These are phyloP conservation scores for Petromus typicus DNA, from an alignment of 2,113 vertebrate species.

Conservation along the genomic window DNA sequence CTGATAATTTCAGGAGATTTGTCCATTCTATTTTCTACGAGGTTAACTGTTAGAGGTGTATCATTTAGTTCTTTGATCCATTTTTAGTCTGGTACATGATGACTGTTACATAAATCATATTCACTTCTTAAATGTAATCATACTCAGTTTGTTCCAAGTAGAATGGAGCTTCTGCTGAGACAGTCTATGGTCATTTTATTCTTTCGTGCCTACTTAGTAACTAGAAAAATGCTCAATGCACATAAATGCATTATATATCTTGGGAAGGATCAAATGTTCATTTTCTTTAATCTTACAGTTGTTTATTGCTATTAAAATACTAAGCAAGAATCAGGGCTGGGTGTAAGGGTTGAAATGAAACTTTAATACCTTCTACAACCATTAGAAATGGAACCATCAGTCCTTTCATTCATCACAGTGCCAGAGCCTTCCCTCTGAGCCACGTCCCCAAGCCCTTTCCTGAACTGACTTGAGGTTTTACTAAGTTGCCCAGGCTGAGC, in stretches of 20 bases:
- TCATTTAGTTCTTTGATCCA: neutral
- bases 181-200: neutral
- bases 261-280: neutral
- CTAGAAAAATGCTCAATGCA: neutral
- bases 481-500: neutral
- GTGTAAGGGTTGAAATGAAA: neutral
- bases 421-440: neutral
- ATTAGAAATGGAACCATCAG: neutral
- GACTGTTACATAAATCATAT: neutral
- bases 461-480: neutral
- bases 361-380: neutral
- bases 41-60: neutral
- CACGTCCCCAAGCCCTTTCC: neutral
- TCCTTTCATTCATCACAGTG: neutral
- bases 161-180: neutral
- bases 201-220: neutral
- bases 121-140: neutral
- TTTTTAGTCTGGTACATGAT: neutral
- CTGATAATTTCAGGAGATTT: neutral
- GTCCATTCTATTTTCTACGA: neutral
- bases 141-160: neutral
- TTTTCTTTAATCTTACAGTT: neutral
- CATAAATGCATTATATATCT: neutral
- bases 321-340: neutral
- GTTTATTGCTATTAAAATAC: neutral